A percentile compares a stretch with the other conserved stretches of the same genome.
Conservation (phyloP, 2,113 vertebrate genomes). For the Otus sunia region DNA sequence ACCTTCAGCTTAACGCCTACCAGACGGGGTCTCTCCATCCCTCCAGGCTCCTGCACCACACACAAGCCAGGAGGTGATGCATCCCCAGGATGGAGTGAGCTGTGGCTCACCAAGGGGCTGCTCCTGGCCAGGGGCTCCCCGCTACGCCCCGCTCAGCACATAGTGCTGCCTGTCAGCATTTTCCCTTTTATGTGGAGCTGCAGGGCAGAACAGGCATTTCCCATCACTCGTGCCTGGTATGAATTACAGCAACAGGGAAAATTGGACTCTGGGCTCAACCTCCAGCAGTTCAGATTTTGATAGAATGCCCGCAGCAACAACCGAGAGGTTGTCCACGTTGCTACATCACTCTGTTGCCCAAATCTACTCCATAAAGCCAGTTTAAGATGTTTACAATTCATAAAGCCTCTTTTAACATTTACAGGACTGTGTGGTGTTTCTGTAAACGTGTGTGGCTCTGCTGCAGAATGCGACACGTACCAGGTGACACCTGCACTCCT, state of each 20-base stretch:
- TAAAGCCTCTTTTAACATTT: background rate
- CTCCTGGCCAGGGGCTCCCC: background rate
- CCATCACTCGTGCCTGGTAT: fast-evolving
- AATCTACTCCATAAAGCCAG: background rate
- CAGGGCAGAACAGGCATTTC: background rate
- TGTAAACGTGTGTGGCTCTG: fast-evolving
- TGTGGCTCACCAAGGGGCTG: fast-evolving
- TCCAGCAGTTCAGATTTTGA: background rate
- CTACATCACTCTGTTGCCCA: background rate
- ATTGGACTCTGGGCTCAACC: background rate
- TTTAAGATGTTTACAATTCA: fast-evolving
- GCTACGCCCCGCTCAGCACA: fast-evolving
- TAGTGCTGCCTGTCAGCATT: fast-evolving
- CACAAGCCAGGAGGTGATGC: fast-evolving
- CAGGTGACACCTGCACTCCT: background rate
- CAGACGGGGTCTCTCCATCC: fast-evolving
- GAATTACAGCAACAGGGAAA: background rate
- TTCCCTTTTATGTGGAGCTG: background rate
- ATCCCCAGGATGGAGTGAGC: fast-evolving
- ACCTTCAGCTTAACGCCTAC: background rate
- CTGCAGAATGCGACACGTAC: fast-evolving
- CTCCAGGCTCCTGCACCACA: fast-evolving
- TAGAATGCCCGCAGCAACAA: fast-evolving
- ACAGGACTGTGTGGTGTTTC: background rate
- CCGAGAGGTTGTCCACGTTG: background rate